These are phyloP conservation scores for Colinus virginianus DNA, from an alignment of 2,113 vertebrate species.

Conservation along the genomic window DNA sequence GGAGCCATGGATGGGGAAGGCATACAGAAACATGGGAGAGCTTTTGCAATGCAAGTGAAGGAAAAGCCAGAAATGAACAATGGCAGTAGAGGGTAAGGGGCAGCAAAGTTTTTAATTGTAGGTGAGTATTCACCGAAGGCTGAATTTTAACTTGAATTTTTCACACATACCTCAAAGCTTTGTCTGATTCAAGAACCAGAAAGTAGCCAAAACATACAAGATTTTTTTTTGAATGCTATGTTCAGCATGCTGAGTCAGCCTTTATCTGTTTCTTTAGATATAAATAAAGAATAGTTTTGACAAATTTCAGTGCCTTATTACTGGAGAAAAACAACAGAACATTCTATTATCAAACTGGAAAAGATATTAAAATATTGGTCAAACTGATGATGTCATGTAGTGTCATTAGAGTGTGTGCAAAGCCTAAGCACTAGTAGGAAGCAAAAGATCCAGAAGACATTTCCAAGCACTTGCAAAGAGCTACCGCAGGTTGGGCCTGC, in stretches of 20 bases:
- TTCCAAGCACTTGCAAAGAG: background rate
- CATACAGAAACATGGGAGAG: background rate
- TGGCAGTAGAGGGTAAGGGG: accelerated
- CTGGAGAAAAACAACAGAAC: background rate
- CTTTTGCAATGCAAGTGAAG: background rate
- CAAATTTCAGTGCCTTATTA: background rate
- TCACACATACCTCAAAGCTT: background rate
- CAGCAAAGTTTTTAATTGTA: background rate
- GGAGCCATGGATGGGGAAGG: background rate
- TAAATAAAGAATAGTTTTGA: background rate
- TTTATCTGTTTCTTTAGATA: background rate
- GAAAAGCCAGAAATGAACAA: background rate
- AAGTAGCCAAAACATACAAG: background rate
- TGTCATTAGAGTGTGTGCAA: background rate
- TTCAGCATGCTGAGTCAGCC: no score
- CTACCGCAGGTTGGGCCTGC: background rate
- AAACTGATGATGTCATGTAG: background rate
- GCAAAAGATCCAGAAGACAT: background rate
- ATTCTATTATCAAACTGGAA: background rate
- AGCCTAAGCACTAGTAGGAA: background rate
- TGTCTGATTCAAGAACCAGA: background rate
- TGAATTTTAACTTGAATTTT: background rate
- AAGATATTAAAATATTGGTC: background rate
- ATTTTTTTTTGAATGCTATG: background rate
- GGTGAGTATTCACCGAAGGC: background rate